phyloP scores from a whole-genome alignment of 2,888 invertebrate species.

The Lochmaea capreae region DNA sequence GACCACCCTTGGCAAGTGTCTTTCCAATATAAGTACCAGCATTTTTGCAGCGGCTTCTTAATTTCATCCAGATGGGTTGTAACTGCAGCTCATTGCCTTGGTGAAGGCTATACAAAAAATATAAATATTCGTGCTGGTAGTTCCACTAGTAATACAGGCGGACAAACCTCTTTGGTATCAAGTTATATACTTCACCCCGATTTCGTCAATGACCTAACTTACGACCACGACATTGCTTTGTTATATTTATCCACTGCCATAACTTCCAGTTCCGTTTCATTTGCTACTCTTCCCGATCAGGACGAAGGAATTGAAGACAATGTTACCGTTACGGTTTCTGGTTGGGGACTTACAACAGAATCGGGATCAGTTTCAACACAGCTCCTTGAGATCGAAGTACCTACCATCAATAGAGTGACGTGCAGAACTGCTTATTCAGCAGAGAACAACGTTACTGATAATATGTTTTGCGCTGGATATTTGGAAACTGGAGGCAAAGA shows the following conservation, averaged over 20 bases:
- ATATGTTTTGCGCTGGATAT: conserved; percentile 71
- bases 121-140: conserved; percentile 27
- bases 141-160: neutral
- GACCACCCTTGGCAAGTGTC: conserved; percentile 25
- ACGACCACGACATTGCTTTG: conserved; percentile 14
- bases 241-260: conserved; percentile 4
- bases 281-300: conserved; percentile 1
- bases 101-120: neutral
- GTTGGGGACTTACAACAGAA: conserved; percentile 21
- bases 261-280: neutral
- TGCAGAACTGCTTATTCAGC: conserved; percentile 10
- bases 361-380: neutral
- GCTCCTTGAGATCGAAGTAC: conserved; percentile 19
- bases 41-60: conserved; percentile 35
- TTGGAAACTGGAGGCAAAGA: conserved; percentile 65
- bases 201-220: neutral
- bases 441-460: conserved; percentile 42
- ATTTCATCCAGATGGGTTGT: conserved; percentile 32
- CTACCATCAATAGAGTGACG: neutral
- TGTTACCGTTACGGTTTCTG: conserved; percentile 3
- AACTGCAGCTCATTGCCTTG: conserved; percentile 32
- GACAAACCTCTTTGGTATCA: conserved; percentile 6
- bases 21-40: conserved; percentile 9
- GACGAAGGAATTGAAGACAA: neutral
- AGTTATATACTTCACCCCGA: conserved; percentile 7